A percentile compares a stretch with the other conserved stretches of the same genome.
Conservation (phyloP, 2,113 vertebrate genomes). For the Corynorhinus townsendii region DNA sequence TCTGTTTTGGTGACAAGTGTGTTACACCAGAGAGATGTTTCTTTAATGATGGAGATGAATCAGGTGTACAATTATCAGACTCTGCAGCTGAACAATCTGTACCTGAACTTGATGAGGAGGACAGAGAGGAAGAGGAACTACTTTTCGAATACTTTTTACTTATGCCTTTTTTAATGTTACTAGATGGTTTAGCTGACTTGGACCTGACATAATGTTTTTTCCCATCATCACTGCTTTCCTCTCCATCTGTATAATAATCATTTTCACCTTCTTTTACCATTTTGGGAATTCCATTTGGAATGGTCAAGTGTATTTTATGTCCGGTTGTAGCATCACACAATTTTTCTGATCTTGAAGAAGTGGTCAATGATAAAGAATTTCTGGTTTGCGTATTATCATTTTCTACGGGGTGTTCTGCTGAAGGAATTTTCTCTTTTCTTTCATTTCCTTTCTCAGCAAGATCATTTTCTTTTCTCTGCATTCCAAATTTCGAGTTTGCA, state of each 20-base stretch:
- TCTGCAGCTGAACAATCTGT: slow-evolving; percentile 82
- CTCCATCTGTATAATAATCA: slow-evolving; percentile 82
- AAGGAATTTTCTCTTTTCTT: slow-evolving; percentile 48
- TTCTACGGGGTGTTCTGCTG: slow-evolving; percentile 21
- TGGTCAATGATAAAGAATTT: slow-evolving; percentile 45
- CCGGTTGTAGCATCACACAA: slow-evolving; percentile 19
- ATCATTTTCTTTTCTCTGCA: slow-evolving; percentile 39
- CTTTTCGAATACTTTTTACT: slow-evolving; percentile 74
- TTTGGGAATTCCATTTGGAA: slow-evolving; percentile 73
- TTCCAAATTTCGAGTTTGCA: slow-evolving; percentile 43
- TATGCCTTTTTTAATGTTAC: slow-evolving; percentile 75
- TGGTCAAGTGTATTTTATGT: slow-evolving; percentile 60
- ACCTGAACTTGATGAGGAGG: slow-evolving; percentile 81
- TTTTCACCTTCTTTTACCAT: slow-evolving; percentile 78
- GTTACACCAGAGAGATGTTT: slow-evolving; percentile 57
- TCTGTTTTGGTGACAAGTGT: slow-evolving; percentile 76
- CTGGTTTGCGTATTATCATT: not conserved
- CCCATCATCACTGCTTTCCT: slow-evolving; percentile 84
- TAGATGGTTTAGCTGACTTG: slow-evolving; percentile 77
- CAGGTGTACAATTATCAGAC: slow-evolving; percentile 73
- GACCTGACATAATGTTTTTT: slow-evolving; percentile 68
- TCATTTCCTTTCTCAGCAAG: slow-evolving; percentile 61
- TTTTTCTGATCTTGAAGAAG: slow-evolving; percentile 63
- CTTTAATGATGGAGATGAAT: slow-evolving; percentile 72
- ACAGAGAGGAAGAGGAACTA: slow-evolving; percentile 78